Evolutionary conservation across 2,797 vertebrate species (phyloP).

Genomic region (Cynopterus sphinx): DNA sequence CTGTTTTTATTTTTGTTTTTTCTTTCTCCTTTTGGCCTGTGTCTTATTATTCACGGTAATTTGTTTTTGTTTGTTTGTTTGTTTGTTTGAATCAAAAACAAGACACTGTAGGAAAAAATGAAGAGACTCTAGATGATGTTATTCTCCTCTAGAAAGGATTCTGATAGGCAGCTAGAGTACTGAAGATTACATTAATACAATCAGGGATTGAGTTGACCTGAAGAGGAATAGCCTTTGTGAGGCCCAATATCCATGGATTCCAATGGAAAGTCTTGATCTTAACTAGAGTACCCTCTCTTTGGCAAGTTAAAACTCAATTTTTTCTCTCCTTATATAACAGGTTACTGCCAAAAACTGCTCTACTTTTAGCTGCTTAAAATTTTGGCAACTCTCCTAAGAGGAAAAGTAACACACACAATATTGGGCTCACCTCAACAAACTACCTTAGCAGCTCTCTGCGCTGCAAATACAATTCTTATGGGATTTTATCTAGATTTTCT

Average conservation of each 20-base stretch:
- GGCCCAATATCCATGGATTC: background rate
- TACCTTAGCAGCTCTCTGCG: background rate
- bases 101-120: background rate
- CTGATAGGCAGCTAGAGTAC: background rate
- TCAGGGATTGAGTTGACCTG: background rate
- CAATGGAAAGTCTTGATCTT: background rate
- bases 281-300: background rate
- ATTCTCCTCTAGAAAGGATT: background rate
- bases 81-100: background rate
- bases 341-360: background rate
- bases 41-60: background rate
- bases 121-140: background rate
- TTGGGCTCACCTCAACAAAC: background rate
- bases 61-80: background rate
- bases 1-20: background rate
- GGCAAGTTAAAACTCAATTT: background rate
- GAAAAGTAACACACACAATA: background rate
- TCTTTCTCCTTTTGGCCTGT: background rate
- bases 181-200: background rate
- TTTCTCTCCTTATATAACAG: background rate
- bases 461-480: background rate
- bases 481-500: background rate
- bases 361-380: constrained; percentile 19
- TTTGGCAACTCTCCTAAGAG: background rate
- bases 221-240: background rate